These are phyloP conservation scores for Parnassius orleans DNA, from an alignment of 2,888 invertebrate genomes.

Conservation along the genomic window DNA sequence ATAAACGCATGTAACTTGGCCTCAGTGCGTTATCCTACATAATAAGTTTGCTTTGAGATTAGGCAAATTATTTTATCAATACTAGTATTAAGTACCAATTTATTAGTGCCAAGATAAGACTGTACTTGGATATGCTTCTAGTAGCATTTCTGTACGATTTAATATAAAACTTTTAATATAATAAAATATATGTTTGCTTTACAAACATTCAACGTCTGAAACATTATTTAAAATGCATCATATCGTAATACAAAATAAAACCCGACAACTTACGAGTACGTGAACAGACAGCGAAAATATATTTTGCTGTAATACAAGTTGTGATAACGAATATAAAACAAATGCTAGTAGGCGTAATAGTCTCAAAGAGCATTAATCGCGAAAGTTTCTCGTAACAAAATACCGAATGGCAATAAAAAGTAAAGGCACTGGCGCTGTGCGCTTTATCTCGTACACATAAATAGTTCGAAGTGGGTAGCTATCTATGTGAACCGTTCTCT, in stretches of 20 bases:
- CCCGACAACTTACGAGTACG: background rate
- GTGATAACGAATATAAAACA: conserved; percentile 25
- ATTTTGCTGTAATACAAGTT: conserved; percentile 11
- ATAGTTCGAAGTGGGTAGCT: conserved; percentile 48
- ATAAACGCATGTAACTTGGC: conserved; percentile 2
- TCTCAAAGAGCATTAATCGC: conserved; percentile 41
- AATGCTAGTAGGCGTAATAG: conserved; percentile 28
- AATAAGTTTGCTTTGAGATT: conserved; percentile 1
- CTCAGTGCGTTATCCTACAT: background rate
- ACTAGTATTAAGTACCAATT: too few species aligned
- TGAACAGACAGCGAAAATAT: conserved; percentile 21
- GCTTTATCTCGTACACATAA: conserved; percentile 61
- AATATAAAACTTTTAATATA: too few species aligned
- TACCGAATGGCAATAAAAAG: conserved; percentile 57
- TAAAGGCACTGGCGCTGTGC: conserved; percentile 53
- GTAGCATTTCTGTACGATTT: too few species aligned
- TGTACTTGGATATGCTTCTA: too few species aligned
- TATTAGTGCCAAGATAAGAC: too few species aligned
- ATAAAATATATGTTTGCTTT: too few species aligned
- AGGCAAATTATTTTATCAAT: background rate
- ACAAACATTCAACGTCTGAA: too few species aligned
- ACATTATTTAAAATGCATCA: too few species aligned
- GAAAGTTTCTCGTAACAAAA: conserved; percentile 53
- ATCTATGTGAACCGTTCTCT: conserved; percentile 42
- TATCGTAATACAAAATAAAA: too few species aligned